These are phyloP conservation scores for Zygothrica quintamaculata DNA, from an alignment of 2,888 invertebrate genomes.

Conservation along the genomic window DNA sequence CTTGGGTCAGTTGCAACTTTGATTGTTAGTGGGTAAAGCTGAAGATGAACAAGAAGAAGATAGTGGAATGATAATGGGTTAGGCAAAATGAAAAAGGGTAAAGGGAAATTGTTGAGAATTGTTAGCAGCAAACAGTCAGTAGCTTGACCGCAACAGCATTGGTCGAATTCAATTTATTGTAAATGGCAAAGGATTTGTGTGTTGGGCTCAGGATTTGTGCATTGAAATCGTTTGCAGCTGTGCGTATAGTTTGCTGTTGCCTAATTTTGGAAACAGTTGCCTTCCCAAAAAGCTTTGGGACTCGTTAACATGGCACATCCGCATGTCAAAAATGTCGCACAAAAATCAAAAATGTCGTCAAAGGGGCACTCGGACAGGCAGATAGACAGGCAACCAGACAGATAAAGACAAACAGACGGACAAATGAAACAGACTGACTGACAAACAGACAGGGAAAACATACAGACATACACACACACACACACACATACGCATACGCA, in stretches of 20 bases:
- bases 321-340: slow-evolving; percentile 80
- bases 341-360: slow-evolving; percentile 69
- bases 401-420: slow-evolving; percentile 7
- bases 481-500: too few relatives aligned
- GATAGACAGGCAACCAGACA: slow-evolving; percentile 2
- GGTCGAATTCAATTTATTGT: slow-evolving; percentile 79
- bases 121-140: slow-evolving; percentile 1
- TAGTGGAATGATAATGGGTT: not conserved
- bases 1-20: slow-evolving; percentile 60
- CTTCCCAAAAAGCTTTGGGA: slow-evolving; percentile 4
- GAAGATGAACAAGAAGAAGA: too few relatives aligned
- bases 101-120: not conserved
- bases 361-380: slow-evolving; percentile 14
- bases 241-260: slow-evolving; percentile 21
- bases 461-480: not conserved
- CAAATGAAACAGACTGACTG: slow-evolving; percentile 10
- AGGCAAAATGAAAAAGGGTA: not conserved
- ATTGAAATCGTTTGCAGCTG: slow-evolving; percentile 58
- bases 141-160: slow-evolving; percentile 73
- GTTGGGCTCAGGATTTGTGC: slow-evolving; percentile 40
- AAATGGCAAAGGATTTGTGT: slow-evolving; percentile 75
- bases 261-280: slow-evolving; percentile 44
- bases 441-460: slow-evolving; percentile 5
- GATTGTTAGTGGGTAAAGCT: slow-evolving; percentile 37
- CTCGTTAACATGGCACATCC: slow-evolving; percentile 78